These are phyloP conservation scores for Gouania willdenowi DNA, from an alignment of 2,797 vertebrate species.

Conservation along the genomic window DNA sequence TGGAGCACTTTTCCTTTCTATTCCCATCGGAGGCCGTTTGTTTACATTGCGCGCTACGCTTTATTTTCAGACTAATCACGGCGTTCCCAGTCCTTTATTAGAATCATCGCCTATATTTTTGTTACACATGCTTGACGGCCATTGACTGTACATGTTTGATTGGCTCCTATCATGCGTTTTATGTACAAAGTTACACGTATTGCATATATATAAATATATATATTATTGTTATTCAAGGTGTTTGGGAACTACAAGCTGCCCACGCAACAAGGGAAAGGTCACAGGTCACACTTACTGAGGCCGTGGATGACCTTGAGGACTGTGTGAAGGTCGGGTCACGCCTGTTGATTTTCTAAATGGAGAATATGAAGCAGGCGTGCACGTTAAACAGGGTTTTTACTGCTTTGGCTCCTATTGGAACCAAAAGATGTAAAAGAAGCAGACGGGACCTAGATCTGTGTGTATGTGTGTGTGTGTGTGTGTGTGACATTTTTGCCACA, in stretches of 20 bases:
- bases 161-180: slow-evolving; percentile 50
- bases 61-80: slow-evolving; percentile 13
- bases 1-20: slow-evolving; percentile 67
- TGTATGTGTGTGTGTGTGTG: slow-evolving; percentile 2
- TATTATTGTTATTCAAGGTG: slow-evolving; percentile 40
- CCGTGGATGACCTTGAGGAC: slow-evolving; percentile 17
- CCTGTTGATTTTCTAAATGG: slow-evolving; percentile 66
- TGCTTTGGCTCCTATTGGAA: slow-evolving; percentile 51
- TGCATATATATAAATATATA: slow-evolving; percentile 44
- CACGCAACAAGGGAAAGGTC: slow-evolving; percentile 27
- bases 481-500: no score
- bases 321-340: slow-evolving; percentile 29
- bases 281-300: slow-evolving; percentile 12
- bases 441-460: slow-evolving; percentile 47
- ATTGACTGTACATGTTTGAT: slow-evolving; percentile 43
- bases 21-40: slow-evolving; percentile 23
- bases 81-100: slow-evolving; percentile 15
- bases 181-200: slow-evolving; percentile 65
- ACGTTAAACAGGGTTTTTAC: slow-evolving; percentile 57
- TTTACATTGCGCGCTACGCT: slow-evolving; percentile 40
- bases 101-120: slow-evolving; percentile 22
- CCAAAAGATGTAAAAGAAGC: slow-evolving; percentile 55
- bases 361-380: slow-evolving; percentile 68
- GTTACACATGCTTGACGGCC: slow-evolving; percentile 38
- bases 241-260: slow-evolving; percentile 42